Conservation (phyloP, 2,113 vertebrate species). For the Ptilorrhoa leucosticta region DNA sequence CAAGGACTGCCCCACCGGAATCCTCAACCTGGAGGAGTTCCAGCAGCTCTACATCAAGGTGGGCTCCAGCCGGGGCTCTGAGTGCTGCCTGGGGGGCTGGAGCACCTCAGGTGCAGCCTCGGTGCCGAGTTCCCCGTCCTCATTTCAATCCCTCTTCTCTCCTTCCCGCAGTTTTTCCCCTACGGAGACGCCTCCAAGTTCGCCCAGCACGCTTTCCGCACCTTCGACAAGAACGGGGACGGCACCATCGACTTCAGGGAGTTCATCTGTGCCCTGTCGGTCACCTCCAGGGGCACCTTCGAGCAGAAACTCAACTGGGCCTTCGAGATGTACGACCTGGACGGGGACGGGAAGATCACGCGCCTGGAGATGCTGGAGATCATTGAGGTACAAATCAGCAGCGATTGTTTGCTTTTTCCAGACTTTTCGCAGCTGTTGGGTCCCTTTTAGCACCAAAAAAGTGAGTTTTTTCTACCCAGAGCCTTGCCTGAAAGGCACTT, state of each 20-base stretch:
- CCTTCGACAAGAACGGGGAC: constrained; percentile 95
- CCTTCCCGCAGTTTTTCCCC: constrained; percentile 85
- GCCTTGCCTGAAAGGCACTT: not conserved
- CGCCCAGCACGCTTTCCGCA: constrained; percentile 95
- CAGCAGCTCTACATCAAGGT: constrained; percentile 99
- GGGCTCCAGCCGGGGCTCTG: accelerated
- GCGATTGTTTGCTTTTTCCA: not conserved
- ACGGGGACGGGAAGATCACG: constrained; percentile 94
- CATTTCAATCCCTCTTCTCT: accelerated
- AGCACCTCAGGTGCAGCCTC: not conserved
- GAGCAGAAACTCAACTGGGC: constrained; percentile 99
- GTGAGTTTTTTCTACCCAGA: not conserved
- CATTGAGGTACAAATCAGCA: constrained; percentile 72
- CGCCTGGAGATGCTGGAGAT: constrained; percentile 98
- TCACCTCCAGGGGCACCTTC: constrained; percentile 96
- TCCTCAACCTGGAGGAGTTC: constrained; percentile 97
- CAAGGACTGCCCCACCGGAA: constrained; percentile 94
- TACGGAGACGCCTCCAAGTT: constrained; percentile 98
- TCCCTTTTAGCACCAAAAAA: not conserved
- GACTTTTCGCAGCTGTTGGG: not conserved
- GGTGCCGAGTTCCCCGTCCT: accelerated
- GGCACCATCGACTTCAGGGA: constrained; percentile 98
- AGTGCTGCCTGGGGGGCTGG: not conserved
- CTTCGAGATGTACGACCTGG: constrained; percentile 97
- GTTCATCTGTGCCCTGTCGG: constrained; percentile 96